phyloP scores from a whole-genome alignment of 2,113 vertebrate genomes.

The Potamarius usumacintae region DNA sequence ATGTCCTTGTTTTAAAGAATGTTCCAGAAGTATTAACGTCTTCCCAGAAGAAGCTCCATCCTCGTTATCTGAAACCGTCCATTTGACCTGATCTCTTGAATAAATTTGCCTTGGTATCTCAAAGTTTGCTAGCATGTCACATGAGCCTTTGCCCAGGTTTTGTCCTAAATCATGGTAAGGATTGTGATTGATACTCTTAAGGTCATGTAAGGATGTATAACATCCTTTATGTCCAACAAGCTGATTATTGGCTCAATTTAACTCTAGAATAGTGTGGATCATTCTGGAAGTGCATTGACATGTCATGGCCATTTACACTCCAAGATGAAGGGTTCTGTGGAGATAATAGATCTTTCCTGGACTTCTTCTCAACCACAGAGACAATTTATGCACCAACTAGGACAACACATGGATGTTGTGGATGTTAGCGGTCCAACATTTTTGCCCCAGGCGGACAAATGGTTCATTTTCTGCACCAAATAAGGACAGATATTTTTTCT shows the following conservation, averaged over 20 bases:
- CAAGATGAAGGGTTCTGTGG: background rate
- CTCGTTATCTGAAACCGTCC: background rate
- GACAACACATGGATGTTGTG: background rate
- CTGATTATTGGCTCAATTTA: background rate
- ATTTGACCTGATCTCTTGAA: background rate
- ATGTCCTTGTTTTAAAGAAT: slow-evolving; percentile 30
- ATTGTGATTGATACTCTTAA: background rate
- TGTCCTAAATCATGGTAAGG: background rate
- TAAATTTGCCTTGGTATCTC: background rate
- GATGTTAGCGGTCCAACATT: background rate
- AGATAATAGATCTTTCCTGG: background rate
- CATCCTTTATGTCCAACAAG: background rate
- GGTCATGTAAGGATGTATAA: background rate
- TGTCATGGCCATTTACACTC: background rate
- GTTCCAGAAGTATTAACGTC: background rate
- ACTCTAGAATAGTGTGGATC: background rate
- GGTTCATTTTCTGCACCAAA: background rate
- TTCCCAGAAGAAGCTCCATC: background rate
- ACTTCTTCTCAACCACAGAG: background rate
- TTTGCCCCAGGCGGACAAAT: background rate
- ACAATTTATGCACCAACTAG: background rate
- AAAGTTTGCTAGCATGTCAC: background rate
- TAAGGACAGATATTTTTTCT: background rate
- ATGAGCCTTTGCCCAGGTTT: background rate
- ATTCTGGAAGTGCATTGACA: background rate